These are phyloP conservation scores for Epicauta chinensis DNA, from an alignment of 1,140 invertebrate species.

Conservation along the genomic window DNA sequence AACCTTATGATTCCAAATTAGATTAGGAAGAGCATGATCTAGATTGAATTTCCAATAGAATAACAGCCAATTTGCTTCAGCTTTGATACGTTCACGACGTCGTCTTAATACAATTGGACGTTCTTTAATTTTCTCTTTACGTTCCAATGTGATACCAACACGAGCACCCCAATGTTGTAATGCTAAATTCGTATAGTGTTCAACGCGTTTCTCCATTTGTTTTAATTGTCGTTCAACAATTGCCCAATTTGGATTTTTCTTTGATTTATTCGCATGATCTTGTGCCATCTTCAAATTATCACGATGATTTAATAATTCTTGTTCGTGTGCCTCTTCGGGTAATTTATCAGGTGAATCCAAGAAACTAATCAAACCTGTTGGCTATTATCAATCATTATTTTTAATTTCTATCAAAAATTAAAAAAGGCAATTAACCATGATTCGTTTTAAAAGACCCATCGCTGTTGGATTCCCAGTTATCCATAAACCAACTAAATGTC, in stretches of 20 bases:
- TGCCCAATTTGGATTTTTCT: conserved; percentile 61
- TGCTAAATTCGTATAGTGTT: conserved; percentile 63
- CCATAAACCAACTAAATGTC: conserved; percentile 97
- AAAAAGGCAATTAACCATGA: conserved; percentile 70
- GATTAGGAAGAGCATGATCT: conserved; percentile 92
- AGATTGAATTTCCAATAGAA: conserved; percentile 95
- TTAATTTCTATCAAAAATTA: no score
- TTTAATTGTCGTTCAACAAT: conserved; percentile 64
- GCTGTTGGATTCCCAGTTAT: conserved; percentile 90
- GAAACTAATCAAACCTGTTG: conserved; percentile 82
- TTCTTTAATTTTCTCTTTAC: conserved; percentile 56
- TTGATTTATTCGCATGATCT: conserved; percentile 63
- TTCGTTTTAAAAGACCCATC: conserved; percentile 79
- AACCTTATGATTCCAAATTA: conserved; percentile 98
- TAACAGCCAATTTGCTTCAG: conserved; percentile 84
- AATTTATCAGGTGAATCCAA: conserved; percentile 84
- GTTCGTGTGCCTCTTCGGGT: conserved; percentile 62
- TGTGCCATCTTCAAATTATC: conserved; percentile 95
- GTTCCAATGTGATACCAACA: conserved; percentile 63
- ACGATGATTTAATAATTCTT: conserved; percentile 66
- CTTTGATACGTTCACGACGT: conserved; percentile 84
- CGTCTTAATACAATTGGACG: conserved; percentile 86
- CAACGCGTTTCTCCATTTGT: conserved; percentile 73
- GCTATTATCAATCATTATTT: conserved; percentile 46
- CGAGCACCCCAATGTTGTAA: conserved; percentile 85